Base-by-base conservation (phyloP, 2,797 vertebrate species). In the Silurus aristotelis region DNA sequence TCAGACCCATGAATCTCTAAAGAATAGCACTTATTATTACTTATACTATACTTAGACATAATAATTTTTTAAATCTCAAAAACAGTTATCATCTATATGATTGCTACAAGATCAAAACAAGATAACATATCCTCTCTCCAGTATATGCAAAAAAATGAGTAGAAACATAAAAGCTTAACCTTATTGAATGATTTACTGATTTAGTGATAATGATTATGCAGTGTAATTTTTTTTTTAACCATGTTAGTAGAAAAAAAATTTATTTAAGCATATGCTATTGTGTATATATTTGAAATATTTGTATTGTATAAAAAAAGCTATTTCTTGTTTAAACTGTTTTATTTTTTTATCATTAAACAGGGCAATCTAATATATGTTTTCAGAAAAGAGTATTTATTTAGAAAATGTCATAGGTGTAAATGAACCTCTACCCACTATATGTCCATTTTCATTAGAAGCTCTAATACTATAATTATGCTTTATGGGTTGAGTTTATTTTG, bases 401-500 rank as follows among this genome's bases (percentile, higher is more conserved):
- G 91, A 91, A 88, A 92, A 92, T 55, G 86, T 91, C 92, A 90
- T 92, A 87, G 89, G 88, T 92, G 93, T 90, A 92, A 89, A 94
- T 93, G 91, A 94, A 93, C 91, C 93, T 92, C 93, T 94, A 93
- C 92, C 93, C 94, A 80, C 76, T 77, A 63, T 55, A 80, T 72
- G 88, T 85, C 86, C 68, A 64, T 68, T 85, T 88, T 88, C 87
- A 89, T 87, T 87, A 88, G 78, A 90, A 91, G 92, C 93, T 93
- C 93, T 95, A 95, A 94, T 94, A 94, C 92, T 91, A 92, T 94
- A 94, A 95, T 94, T 95, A 95, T 93, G 91, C 93, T 92, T 93
- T 87, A 88, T 88, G 77, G 88, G 91, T 94, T 92, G 90, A 90
- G 93, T 94, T 96, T 95, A 93, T 96, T 95, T 95, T 92, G 91